Percentiles rank a stretch among this genome's conserved stretches.
Conservation (phyloP, 2,113 vertebrate species). For the Tonatia bakeri region DNA sequence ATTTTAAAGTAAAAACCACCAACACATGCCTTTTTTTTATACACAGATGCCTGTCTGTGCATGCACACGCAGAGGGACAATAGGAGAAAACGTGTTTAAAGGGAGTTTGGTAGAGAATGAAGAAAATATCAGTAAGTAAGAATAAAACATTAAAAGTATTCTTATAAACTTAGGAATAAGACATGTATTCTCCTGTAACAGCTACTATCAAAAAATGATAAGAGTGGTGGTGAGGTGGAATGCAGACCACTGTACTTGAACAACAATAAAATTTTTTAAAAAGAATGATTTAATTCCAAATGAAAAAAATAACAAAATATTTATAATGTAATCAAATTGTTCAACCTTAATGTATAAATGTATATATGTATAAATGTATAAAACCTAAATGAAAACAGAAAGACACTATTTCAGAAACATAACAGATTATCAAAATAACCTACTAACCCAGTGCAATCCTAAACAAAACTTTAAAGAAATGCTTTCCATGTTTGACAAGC, state of each 20-base stretch:
- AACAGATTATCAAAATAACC: not conserved
- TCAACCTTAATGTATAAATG: not conserved
- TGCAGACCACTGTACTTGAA: too few relatives aligned
- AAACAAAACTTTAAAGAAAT: not conserved
- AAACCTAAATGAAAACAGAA: not conserved
- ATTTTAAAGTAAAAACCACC: not conserved
- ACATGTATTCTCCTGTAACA: fast-evolving
- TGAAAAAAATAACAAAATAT: not conserved
- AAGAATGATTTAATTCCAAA: not conserved
- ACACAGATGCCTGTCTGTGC: not conserved
- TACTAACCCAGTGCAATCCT: not conserved
- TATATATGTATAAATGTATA: not conserved
- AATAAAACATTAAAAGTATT: not conserved
- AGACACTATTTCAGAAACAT: not conserved
- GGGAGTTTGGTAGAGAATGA: not conserved
- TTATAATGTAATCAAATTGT: not conserved
- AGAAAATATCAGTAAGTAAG: not conserved
- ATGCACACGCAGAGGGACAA: not conserved
- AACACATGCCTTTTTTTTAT: not conserved
- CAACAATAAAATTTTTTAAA: too few relatives aligned
- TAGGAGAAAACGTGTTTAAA: not conserved
- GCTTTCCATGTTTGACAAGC: not conserved
- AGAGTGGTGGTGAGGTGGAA: not conserved
- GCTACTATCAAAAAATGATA: not conserved
- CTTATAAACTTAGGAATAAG: not conserved